phyloP scores from a whole-genome alignment of 2,888 invertebrate genomes.

The Schrankia costaestrigalis region DNA sequence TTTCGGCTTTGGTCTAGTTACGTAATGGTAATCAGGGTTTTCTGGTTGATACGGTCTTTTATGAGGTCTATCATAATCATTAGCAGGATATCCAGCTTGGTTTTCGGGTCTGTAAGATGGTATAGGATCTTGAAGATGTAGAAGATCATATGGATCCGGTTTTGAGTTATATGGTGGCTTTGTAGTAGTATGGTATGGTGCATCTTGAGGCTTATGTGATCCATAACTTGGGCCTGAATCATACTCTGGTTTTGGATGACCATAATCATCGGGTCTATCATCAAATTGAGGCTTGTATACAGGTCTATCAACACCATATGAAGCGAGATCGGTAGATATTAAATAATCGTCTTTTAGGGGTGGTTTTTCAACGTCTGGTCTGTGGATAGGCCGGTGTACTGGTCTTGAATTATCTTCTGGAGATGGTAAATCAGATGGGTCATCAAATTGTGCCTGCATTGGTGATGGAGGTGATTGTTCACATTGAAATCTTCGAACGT shows the following conservation, averaged over 20 bases:
- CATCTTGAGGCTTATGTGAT: constrained; percentile 54
- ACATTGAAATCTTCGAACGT: constrained; percentile 61
- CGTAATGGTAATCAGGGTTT: constrained; percentile 60
- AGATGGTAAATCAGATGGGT: constrained; percentile 32
- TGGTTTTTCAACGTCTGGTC: constrained; percentile 58
- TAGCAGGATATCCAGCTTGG: constrained; percentile 36
- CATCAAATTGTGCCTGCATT: constrained; percentile 52
- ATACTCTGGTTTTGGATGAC: constrained; percentile 46
- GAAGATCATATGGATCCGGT: constrained; percentile 50
- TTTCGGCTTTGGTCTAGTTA: constrained; percentile 59
- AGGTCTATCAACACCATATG: constrained; percentile 36
- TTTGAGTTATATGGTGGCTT: constrained; percentile 23
- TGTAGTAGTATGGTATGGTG: constrained; percentile 45
- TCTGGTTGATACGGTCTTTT: constrained; percentile 44
- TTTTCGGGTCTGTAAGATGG: constrained; percentile 20
- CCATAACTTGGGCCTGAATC: constrained; percentile 63
- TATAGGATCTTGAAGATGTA: constrained; percentile 55
- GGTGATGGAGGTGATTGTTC: constrained; percentile 67
- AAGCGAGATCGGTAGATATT: constrained; percentile 39
- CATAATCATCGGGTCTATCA: constrained; percentile 61
- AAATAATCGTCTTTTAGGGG: constrained; percentile 52
- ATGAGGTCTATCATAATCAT: constrained; percentile 24
- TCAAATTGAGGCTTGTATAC: constrained; percentile 34
- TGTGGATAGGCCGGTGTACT: constrained; percentile 57
- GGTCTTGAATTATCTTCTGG: constrained; percentile 23